phyloP scores from a whole-genome alignment of 2,113 vertebrate species.

The Rhabdomys dilectus region DNA sequence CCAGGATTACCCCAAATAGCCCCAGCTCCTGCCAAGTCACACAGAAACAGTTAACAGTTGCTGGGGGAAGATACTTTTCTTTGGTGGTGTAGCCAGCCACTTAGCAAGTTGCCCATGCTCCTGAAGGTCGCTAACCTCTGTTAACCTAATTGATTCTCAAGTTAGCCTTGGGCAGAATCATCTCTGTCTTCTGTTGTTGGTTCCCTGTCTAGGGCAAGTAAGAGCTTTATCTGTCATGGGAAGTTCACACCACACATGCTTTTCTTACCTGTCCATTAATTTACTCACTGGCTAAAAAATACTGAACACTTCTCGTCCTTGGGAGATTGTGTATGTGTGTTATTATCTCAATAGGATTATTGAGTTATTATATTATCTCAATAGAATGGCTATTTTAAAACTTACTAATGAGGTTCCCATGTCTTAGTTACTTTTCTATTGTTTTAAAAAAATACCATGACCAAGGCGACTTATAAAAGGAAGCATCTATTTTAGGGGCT shows the following conservation, averaged over 20 bases:
- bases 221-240: too few species aligned
- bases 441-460: neutral
- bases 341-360: neutral
- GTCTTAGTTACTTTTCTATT: neutral
- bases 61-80: neutral
- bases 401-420: neutral
- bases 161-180: neutral
- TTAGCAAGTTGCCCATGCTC: neutral
- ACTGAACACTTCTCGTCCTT: neutral
- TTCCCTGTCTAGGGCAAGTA: neutral
- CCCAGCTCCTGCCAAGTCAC: neutral
- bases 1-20: neutral
- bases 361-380: neutral
- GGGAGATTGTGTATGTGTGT: neutral
- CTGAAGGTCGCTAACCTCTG: neutral
- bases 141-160: neutral
- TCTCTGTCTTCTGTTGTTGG: neutral
- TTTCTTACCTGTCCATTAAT: neutral
- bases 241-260: neutral
- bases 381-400: neutral
- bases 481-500: neutral
- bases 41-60: neutral
- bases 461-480: neutral
- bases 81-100: too few species aligned
- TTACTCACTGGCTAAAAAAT: conserved; percentile 20